phyloP scores from a whole-genome alignment of 2,113 vertebrate genomes.

The Siniperca chuatsi region DNA sequence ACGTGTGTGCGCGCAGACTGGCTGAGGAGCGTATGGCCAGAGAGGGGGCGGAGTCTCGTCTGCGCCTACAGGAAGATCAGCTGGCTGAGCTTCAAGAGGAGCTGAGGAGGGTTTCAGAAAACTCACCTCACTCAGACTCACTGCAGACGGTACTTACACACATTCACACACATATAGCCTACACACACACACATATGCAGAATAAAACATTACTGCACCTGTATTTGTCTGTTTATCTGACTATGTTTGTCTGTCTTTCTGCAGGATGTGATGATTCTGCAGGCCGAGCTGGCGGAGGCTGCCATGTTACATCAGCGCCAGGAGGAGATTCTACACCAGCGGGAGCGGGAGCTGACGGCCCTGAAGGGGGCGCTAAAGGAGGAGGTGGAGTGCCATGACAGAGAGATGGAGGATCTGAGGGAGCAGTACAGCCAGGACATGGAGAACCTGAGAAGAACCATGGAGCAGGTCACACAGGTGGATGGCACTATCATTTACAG shows the following conservation, averaged over 20 bases:
- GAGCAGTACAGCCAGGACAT: constrained; percentile 90
- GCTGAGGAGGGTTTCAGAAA: constrained; percentile 83
- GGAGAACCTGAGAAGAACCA: constrained; percentile 86
- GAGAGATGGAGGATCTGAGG: constrained; percentile 85
- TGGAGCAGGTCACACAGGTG: constrained; percentile 91
- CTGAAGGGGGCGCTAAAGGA: constrained; percentile 88
- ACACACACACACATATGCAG: background rate
- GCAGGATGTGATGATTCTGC: constrained; percentile 88
- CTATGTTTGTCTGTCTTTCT: background rate
- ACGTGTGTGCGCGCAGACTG: constrained; percentile 71
- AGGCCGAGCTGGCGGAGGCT: constrained; percentile 88
- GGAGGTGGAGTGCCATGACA: constrained; percentile 86
- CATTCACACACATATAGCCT: background rate
- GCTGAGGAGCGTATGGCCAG: constrained; percentile 73
- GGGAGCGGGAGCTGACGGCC: constrained; percentile 86
- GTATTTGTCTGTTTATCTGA: background rate
- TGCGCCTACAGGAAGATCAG: constrained; percentile 85
- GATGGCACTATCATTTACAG: background rate
- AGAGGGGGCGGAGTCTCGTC: constrained; percentile 74
- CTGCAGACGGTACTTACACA: constrained; percentile 69
- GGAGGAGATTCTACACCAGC: constrained; percentile 88
- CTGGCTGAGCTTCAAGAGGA: constrained; percentile 86
- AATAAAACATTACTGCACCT: background rate
- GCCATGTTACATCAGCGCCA: constrained; percentile 82
- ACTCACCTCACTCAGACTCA: constrained; percentile 57